Evolutionary conservation across 2,888 invertebrate species (phyloP), one percentile per base, ranked within the genome.

Genomic region (Nomada ferruginata): DNA sequence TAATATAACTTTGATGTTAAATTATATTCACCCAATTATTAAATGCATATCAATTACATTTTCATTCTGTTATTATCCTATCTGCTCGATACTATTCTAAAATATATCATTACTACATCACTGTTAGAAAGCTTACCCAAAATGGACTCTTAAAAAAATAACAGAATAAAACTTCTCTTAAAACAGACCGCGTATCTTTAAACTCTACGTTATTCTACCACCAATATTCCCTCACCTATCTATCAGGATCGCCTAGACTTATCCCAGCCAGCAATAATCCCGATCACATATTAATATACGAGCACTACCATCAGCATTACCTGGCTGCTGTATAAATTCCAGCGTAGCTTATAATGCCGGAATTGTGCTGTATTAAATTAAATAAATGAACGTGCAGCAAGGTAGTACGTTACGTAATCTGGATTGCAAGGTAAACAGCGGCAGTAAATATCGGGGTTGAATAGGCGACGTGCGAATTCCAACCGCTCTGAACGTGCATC

Each of bases 291-390:
- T 76, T n/a, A 50, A 47, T 61, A 66, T 26, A 2, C 61, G 47
- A 11, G 61, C 61, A 68, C 55, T 61, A 68, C 36, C 66, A 23
- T 3, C 55, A 5, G 61, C 47, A 76, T 66, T 59, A 64, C 15
- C 18, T 42, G 4, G 13, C 20, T 13, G 36, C 26, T 20, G 60
- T 26, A 53, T 20, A 66, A 79, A 69, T 59, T 57, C 79, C 79
- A 80, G 55, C 80, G 80, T 81, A 60, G 65, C 84, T 60, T 59
- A 57, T 77, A 69, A 80, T 80, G 53, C 68, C 57, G 59, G 76
- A 66, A 74, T 84, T 50, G 83, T 11, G 36, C 50, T 63, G 69
- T 77, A 86, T 83, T 80, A 83, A 86, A 86, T 85, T 70, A 86
- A 83, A 85, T 80, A 80, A 85, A 86, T 85, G 84, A 75, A 83